Evolutionary conservation across 2,113 vertebrate species (phyloP).

Genomic region (Aegypius monachus): DNA sequence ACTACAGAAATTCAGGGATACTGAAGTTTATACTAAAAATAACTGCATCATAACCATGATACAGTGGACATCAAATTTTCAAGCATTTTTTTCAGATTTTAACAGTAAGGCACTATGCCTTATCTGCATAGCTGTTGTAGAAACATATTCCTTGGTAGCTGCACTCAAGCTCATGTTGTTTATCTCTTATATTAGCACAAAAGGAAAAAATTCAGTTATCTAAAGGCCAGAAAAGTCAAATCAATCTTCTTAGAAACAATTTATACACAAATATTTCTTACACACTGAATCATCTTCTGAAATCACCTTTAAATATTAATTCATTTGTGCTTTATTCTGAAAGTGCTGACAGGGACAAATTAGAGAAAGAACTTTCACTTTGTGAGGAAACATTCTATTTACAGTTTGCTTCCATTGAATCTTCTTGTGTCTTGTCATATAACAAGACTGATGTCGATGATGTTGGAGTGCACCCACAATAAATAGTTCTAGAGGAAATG

Average conservation of each 20-base stretch:
- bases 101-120: not conserved
- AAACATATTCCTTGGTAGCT: not conserved
- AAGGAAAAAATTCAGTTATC: not conserved
- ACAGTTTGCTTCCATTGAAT: not conserved
- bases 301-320: not conserved
- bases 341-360: not conserved
- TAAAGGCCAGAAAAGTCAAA: not conserved
- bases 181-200: not conserved
- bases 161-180: not conserved
- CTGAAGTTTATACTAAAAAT: not conserved
- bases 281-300: not conserved
- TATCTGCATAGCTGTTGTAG: not conserved
- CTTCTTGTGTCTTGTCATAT: constrained; percentile 28
- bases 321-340: not conserved
- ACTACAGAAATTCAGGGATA: not conserved
- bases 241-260: not conserved
- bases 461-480: not conserved
- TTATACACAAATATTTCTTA: not conserved
- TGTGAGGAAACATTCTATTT: not conserved
- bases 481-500: constrained; percentile 24
- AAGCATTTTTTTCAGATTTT: not conserved
- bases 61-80: not conserved
- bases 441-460: constrained; percentile 8
- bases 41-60: not conserved
- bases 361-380: not conserved